Conservation (phyloP, 1,140 invertebrate genomes). For the Drosophila serrata region DNA sequence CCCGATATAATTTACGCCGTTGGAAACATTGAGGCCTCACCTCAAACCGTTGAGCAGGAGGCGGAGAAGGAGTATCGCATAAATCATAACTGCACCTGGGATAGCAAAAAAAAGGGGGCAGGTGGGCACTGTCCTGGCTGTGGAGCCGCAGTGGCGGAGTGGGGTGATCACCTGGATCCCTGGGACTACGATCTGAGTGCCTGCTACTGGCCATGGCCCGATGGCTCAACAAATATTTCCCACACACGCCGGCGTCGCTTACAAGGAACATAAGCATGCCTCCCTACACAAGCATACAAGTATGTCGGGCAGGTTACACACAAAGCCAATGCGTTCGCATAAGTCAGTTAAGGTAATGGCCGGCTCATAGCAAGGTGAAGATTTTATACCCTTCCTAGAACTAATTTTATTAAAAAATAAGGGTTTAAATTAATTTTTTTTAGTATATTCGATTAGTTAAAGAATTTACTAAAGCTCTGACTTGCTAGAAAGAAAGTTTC, state of each 20-base stretch:
- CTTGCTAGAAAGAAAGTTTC: too few species aligned
- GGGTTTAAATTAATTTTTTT: not conserved
- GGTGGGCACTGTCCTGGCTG: not conserved
- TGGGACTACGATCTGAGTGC: constrained; percentile 16
- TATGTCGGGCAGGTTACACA: constrained; percentile 76
- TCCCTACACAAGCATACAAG: constrained; percentile 34
- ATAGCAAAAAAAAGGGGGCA: constrained; percentile 23
- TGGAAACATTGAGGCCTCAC: constrained; percentile 70
- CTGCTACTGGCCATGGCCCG: constrained; percentile 59
- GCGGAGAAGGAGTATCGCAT: constrained; percentile 47
- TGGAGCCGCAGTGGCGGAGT: not conserved
- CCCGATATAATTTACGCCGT: constrained; percentile 81
- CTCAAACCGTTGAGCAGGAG: constrained; percentile 37
- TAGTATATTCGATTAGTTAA: not conserved
- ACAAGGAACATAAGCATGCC: constrained; percentile 48
- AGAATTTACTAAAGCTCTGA: not conserved
- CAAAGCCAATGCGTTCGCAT: constrained; percentile 56
- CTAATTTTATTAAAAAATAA: not conserved
- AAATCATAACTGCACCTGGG: constrained; percentile 82
- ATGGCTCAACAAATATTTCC: constrained; percentile 63
- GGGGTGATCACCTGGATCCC: constrained; percentile 27
- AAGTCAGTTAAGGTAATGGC: constrained; percentile 43
- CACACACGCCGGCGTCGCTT: constrained; percentile 63
- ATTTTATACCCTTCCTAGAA: constrained; percentile 11
- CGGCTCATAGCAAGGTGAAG: constrained; percentile 2